Evolutionary conservation across 2,888 invertebrate genomes (phyloP).

Genomic region (Tiliacea aurago): DNA sequence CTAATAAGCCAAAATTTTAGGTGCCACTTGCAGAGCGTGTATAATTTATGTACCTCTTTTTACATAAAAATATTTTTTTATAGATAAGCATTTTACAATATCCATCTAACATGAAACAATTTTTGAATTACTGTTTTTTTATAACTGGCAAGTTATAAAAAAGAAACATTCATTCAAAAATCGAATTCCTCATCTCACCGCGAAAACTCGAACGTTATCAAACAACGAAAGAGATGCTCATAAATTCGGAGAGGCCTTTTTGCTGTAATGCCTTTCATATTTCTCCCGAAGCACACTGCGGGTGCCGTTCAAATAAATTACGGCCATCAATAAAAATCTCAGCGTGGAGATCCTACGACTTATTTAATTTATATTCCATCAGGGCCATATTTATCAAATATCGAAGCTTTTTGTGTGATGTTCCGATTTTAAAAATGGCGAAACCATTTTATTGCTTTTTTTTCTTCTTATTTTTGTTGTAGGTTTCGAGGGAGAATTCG

Average conservation of each 20-base stretch:
- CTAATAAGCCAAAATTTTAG: too few relatives aligned
- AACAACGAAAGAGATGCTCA: slow-evolving; percentile 88
- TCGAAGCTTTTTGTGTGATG: slow-evolving; percentile 76
- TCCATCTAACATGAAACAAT: not conserved
- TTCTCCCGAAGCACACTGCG: slow-evolving; percentile 88
- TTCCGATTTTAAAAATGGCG: slow-evolving; percentile 65
- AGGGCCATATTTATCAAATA: slow-evolving; percentile 87
- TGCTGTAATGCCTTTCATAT: slow-evolving; percentile 90
- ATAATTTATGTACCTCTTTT: too few relatives aligned
- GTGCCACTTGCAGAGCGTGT: too few relatives aligned
- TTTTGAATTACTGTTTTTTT: too few relatives aligned
- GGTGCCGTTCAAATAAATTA: slow-evolving; percentile 90
- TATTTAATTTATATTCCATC: slow-evolving; percentile 90
- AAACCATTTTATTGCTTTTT: slow-evolving; percentile 66
- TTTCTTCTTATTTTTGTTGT: slow-evolving; percentile 5
- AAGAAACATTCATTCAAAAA: slow-evolving; percentile 36
- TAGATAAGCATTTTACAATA: not conserved
- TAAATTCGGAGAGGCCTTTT: slow-evolving; percentile 89
- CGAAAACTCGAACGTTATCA: slow-evolving; percentile 79
- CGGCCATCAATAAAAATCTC: slow-evolving; percentile 90
- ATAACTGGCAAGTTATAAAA: not conserved
- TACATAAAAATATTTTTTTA: too few relatives aligned
- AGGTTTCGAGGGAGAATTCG: slow-evolving; percentile 3
- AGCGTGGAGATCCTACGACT: slow-evolving; percentile 87
- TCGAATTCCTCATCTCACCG: slow-evolving; percentile 62